A percentile compares a stretch with the other conserved stretches of the same genome.
These are phyloP conservation scores for Falco berigora DNA, from an alignment of 2,797 vertebrate species.

Conservation along the genomic window DNA sequence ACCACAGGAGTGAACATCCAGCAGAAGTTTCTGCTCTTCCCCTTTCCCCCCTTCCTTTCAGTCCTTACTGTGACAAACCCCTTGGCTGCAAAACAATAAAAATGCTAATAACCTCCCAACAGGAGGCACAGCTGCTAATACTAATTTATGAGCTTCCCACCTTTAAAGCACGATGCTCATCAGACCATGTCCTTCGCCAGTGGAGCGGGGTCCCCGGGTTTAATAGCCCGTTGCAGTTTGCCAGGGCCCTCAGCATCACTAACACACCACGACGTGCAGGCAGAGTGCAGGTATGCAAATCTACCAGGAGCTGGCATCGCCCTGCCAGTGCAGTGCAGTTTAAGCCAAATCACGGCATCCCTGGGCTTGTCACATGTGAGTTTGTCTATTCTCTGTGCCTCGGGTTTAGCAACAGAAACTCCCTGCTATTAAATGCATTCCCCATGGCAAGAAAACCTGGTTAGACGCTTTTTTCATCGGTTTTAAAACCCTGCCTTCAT, in stretches of 20 bases:
- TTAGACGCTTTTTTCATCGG: rapidly evolving
- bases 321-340: rapidly evolving
- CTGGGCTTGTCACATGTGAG: rapidly evolving
- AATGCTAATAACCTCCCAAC: constrained; percentile 64
- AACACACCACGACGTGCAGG: rapidly evolving
- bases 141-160: constrained; percentile 56
- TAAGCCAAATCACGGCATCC: background rate
- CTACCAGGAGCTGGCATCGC: background rate
- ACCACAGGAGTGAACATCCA: background rate
- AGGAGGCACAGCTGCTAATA: background rate
- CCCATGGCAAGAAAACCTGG: background rate
- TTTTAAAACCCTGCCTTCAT: too few relatives aligned
- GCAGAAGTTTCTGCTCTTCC: background rate
- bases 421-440: background rate
- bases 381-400: background rate
- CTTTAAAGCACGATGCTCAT: background rate
- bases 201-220: background rate
- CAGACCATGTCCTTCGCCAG: constrained; percentile 8
- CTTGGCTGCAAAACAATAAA: constrained; percentile 68
- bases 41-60: background rate
- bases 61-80: constrained; percentile 59
- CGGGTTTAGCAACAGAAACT: background rate
- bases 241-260: background rate
- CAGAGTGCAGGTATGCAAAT: background rate
- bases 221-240: background rate